Conservation (phyloP, 2,888 invertebrate genomes). For the Campoplex capitator region DNA sequence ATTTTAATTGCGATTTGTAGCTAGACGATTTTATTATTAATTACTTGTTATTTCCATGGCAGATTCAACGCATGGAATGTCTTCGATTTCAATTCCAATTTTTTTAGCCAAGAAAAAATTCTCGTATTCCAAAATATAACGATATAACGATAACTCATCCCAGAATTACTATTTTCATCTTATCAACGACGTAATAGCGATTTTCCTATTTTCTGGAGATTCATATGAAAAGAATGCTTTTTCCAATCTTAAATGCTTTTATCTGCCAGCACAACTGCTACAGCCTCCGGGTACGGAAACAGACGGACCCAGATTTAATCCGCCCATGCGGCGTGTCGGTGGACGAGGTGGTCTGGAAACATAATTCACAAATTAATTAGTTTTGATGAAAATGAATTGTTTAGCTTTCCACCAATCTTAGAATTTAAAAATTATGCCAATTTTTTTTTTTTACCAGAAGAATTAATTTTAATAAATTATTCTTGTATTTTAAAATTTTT, state of each 20-base stretch:
- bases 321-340: slow-evolving; percentile 75
- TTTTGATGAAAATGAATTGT: not conserved
- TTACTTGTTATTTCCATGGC: too few species aligned
- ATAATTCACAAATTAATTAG: not conserved
- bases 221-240: not conserved
- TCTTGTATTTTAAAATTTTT: not conserved
- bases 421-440: not conserved
- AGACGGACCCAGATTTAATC: slow-evolving; percentile 71
- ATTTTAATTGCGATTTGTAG: too few species aligned
- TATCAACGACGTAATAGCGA: not conserved
- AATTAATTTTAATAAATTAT: not conserved
- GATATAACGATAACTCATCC: not conserved
- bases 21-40: too few species aligned
- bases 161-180: not conserved
- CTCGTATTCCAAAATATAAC: not conserved
- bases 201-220: not conserved
- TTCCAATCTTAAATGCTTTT: not conserved
- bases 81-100: not conserved
- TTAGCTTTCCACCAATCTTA: not conserved
- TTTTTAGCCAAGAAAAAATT: not conserved
- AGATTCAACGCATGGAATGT: not conserved
- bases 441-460: not conserved
- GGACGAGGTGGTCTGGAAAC: slow-evolving; percentile 74
- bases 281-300: slow-evolving; percentile 78
- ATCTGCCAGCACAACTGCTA: slow-evolving; percentile 74